Base-by-base conservation (phyloP, 2,797 vertebrate genomes). In the Arctocebus calabarensis region DNA sequence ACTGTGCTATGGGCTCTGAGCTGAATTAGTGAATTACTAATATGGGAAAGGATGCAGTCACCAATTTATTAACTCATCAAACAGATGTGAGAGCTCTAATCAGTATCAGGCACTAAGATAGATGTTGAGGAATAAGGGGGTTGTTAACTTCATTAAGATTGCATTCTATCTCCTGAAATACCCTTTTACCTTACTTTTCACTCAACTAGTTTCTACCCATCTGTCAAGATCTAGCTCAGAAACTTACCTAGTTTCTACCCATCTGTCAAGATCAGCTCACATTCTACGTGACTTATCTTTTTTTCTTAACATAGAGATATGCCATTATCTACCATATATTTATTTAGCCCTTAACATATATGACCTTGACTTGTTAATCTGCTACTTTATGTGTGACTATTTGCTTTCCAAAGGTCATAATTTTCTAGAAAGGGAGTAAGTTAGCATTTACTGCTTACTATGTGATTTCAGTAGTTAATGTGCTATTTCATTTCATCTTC, bases 391-490 rank as follows among this genome's bases (percentile, higher is more conserved):
- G 34, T 62, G 1, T 93, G 71, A 59, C 37, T 74, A 4, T 81
- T 84, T 94, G 43, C 23, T 91, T 92, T 93, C n/a, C 55, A 91
- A 70, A 92, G 13, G 57, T 84, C 2, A 6, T 68, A 91, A 84
- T 10, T 85, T 52, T 27, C 52, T 10, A 25, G 29, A 77, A 93
- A 90, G 43, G 1, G 52, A 88, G 5, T 82, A 20, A 48, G 48
- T 59, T 85, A 32, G 7, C 19, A 91, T 83, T 68, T 71, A 70
- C 13, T 40, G 17, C 23, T 88, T 84, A 17, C 2, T 79, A 5
- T 86, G n/a, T 96, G 84, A 89, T 68, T 48, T 62, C 68, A 57
- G 13, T 75, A 45, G 16, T 79, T 96, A 59, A 74, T 75, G 16
- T 81, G 52, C 78, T 88, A 59, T 90, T 94, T 96, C 45, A 66